Evolutionary conservation across 2,888 invertebrate species (phyloP), one percentile per base, ranked within the genome.

Genomic region (Deilephila elpenor): DNA sequence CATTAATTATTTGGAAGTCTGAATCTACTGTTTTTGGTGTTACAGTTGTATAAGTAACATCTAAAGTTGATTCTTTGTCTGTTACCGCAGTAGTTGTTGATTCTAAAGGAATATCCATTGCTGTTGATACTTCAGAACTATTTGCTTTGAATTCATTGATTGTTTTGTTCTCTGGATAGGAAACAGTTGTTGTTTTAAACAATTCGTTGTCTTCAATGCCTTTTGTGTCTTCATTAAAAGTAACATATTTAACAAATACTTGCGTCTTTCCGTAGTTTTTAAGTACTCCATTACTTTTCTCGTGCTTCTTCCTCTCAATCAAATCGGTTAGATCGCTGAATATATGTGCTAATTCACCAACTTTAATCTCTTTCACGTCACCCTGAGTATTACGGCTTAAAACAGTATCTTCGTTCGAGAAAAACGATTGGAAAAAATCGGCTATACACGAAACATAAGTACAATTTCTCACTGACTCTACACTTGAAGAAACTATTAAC

Each of bases 381-480:
- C 56, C 44, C 7, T 51, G 44, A 67, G 44, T 64, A 8, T 34
- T 51, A 51, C 5, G 34, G n/a, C 34, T 62, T 62, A 6, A 67
- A 67, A 67, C 25, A 5, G 67, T 44, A 29, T 67, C 67, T 25
- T 6, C 37, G 20, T n/a, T 25, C 2, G 67, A 67, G 44, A 67
- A 67, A 51, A 67, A 25, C 7, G 67, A 25, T 67, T 67, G 67
- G 4, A 67, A 67, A 67, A 67, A 67, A 51, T 67, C 67, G 17
- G 67, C 51, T 44, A 67, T 67, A 51, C 67, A 67, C 51, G 67
- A 67, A 17, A 67, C 17, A 29, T 67, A 67, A 17, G 67, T 44
- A 17, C 67, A 67, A 14, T 67, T 44, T 25, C 44, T 44, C 25
- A 51, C 67, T 8, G 67, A 67, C 14, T 67, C 67, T 20, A 29